Percentiles rank a stretch among this genome's conserved stretches.
phyloP scores from a whole-genome alignment of 1,140 invertebrate genomes.

The Drosophila yakuba region DNA sequence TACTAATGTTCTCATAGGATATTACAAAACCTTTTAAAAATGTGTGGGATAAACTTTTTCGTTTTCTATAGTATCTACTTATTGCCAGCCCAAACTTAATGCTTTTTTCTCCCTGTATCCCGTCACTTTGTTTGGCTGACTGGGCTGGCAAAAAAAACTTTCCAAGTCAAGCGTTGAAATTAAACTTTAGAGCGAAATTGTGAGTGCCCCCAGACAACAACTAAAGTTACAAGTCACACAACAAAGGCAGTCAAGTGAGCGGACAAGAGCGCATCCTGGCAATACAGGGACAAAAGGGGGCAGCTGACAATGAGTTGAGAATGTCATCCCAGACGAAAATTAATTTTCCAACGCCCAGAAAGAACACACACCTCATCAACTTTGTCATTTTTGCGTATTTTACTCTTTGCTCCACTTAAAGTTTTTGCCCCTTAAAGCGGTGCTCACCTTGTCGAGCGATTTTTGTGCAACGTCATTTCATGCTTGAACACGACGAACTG shows the following conservation, averaged over 20 bases:
- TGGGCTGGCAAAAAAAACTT: conserved; percentile 54
- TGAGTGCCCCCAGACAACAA: conserved; percentile 48
- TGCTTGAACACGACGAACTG: conserved; percentile 40
- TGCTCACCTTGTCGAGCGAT: conserved; percentile 21
- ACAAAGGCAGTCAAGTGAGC: conserved; percentile 45
- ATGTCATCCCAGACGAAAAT: conserved; percentile 65
- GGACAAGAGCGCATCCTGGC: neutral
- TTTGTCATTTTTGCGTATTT: conserved; percentile 48
- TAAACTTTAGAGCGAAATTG: conserved; percentile 73
- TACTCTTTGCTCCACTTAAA: conserved; percentile 64
- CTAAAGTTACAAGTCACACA: conserved; percentile 80
- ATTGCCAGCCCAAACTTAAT: too few relatives aligned
- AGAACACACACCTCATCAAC: conserved; percentile 40
- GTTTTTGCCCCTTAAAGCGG: conserved; percentile 53
- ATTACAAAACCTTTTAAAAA: too few relatives aligned
- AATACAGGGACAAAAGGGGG: neutral
- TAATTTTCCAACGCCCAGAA: conserved; percentile 68
- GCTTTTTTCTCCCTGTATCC: neutral
- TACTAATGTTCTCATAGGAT: too few relatives aligned
- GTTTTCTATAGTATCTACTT: too few relatives aligned
- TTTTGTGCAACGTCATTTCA: conserved; percentile 69
- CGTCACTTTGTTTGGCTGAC: conserved; percentile 17
- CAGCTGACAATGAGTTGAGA: conserved; percentile 30
- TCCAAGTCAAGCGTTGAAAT: conserved; percentile 78
- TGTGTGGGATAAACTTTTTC: too few relatives aligned